Percentiles rank a stretch among this genome's conserved stretches.
Conservation (phyloP, 2,797 vertebrate genomes). For the Linurgus olivaceus region DNA sequence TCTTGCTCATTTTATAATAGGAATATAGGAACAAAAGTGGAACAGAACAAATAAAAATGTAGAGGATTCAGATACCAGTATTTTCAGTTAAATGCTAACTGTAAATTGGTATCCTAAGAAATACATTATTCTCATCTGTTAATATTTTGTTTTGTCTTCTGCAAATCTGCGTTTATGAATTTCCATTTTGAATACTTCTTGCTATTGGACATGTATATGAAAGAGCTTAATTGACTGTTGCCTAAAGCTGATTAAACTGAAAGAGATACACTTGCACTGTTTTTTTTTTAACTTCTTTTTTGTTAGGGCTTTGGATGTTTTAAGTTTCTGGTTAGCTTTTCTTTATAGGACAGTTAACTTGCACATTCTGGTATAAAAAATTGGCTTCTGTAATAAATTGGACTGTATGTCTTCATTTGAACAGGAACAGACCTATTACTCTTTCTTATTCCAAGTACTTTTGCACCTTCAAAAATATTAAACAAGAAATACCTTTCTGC, state of each 20-base stretch:
- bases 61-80: not conserved
- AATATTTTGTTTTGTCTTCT: not conserved
- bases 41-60: not conserved
- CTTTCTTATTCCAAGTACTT: conserved; percentile 38
- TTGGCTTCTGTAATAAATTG: conserved; percentile 1
- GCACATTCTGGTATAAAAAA: not conserved
- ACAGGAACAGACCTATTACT: not conserved
- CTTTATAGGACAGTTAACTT: not conserved
- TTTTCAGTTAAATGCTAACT: not conserved
- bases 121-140: not conserved
- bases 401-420: conserved; percentile 24
- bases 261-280: not conserved
- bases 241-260: not conserved
- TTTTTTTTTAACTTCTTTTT: not conserved
- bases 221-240: not conserved
- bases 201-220: not conserved
- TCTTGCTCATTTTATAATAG: not conserved
- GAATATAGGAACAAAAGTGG: not conserved
- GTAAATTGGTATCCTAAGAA: not conserved
- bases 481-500: conserved; percentile 70
- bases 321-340: not conserved
- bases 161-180: not conserved
- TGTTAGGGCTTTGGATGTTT: not conserved
- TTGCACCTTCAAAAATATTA: conserved; percentile 54
- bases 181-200: not conserved